Conservation (phyloP, 2,797 vertebrate genomes). For the Catostomus latipinnis region DNA sequence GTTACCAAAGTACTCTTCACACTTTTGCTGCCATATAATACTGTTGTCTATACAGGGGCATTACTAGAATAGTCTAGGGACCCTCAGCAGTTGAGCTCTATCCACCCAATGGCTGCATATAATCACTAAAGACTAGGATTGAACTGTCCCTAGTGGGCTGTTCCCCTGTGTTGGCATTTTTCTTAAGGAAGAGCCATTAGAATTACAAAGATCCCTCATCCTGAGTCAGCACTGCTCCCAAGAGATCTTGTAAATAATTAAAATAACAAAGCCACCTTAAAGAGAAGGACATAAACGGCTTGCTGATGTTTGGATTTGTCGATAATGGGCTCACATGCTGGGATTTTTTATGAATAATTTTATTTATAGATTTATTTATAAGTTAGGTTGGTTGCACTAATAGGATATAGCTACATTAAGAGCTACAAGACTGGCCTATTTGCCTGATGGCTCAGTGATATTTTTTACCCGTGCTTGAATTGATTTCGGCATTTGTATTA, state of each 20-base stretch:
- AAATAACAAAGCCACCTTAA: conserved; percentile 57
- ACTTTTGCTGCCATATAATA: not conserved
- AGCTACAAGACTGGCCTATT: not conserved
- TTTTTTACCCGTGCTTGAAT: not conserved
- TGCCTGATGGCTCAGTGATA: not conserved
- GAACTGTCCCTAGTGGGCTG: conserved; percentile 63
- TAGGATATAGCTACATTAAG: not conserved
- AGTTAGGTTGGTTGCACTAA: not conserved
- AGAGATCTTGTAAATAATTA: conserved; percentile 56
- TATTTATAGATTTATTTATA: not conserved
- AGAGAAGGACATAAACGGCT: conserved; percentile 53
- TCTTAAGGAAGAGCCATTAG: conserved; percentile 47
- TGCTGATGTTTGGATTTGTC: conserved; percentile 43
- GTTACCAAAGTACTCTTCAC: not conserved
- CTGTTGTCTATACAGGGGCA: not conserved
- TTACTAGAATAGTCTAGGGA: not conserved
- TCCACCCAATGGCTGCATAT: not conserved
- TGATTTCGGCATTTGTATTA: not conserved
- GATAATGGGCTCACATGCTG: not conserved
- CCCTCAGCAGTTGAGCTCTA: not conserved
- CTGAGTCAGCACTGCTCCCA: conserved; percentile 44
- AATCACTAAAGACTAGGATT: conserved; percentile 11
- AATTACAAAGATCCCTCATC: conserved; percentile 64
- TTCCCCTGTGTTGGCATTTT: conserved; percentile 61
- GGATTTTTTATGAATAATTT: not conserved